Conservation (phyloP, 2,888 invertebrate genomes). For the Yponomeuta malinellus region DNA sequence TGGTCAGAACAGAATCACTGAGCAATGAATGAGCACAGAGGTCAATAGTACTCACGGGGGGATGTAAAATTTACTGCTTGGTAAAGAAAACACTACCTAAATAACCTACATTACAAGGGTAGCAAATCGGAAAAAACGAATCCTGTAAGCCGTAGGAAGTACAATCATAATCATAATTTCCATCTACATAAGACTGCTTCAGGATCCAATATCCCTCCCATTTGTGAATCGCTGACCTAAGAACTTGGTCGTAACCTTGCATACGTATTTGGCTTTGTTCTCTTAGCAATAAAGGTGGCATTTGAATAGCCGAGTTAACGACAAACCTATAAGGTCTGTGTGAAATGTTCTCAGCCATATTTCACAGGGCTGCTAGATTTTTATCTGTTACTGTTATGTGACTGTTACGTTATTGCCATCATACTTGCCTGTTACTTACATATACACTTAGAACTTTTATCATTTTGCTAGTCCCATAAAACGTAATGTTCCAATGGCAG, state of each 20-base stretch:
- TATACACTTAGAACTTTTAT: background rate
- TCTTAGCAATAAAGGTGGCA: background rate
- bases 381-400: background rate
- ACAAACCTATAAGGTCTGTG: constrained; percentile 4
- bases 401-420: too few species aligned
- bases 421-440: background rate
- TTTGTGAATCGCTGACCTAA: constrained; percentile 8
- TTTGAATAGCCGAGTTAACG: constrained; percentile 4
- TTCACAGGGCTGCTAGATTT: background rate
- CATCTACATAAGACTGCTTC: constrained; percentile 3
- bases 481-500: background rate
- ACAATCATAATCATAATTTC: constrained; percentile 9
- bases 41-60: background rate
- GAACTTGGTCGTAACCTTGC: background rate
- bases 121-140: constrained; percentile 1
- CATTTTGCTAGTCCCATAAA: background rate
- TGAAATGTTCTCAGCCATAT: constrained; percentile 3
- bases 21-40: background rate
- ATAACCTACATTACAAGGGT: background rate
- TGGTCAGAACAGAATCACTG: background rate
- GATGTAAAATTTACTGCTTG: background rate
- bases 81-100: background rate
- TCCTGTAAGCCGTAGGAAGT: constrained; percentile 6
- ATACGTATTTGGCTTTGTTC: background rate
- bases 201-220: constrained; percentile 2